phyloP scores from a whole-genome alignment of 2,113 vertebrate genomes.

The Sceloporus undulatus region DNA sequence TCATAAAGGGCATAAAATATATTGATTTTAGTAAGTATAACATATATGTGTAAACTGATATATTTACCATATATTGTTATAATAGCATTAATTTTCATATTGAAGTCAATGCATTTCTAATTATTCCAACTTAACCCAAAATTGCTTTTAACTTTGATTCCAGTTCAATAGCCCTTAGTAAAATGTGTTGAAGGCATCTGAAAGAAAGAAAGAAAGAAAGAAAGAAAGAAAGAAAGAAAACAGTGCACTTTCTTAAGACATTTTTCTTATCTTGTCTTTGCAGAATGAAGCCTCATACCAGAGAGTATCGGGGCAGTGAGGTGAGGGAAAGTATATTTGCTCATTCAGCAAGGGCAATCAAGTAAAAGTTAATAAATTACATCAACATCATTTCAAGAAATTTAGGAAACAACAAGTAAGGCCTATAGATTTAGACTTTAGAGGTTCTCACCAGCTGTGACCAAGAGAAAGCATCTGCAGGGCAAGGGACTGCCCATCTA shows the following conservation, averaged over 20 bases:
- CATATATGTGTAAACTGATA: too few relatives aligned
- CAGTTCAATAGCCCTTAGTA: too few relatives aligned
- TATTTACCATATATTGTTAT: too few relatives aligned
- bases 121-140: too few relatives aligned
- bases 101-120: too few relatives aligned
- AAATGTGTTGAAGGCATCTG: too few relatives aligned
- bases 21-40: too few relatives aligned
- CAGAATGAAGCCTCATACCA: not conserved
- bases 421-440: constrained; percentile 48
- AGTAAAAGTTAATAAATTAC: not conserved
- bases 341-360: not conserved
- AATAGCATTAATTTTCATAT: too few relatives aligned
- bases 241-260: not conserved
- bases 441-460: constrained; percentile 49
- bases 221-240: too few relatives aligned
- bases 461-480: constrained; percentile 69
- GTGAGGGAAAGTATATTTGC: not conserved
- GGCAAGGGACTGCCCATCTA: constrained; percentile 49
- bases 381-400: constrained; percentile 9
- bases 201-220: too few relatives aligned
- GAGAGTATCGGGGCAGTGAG: not conserved
- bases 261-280: not conserved
- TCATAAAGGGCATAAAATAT: too few relatives aligned
- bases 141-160: too few relatives aligned
- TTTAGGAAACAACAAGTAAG: constrained; percentile 36